Evolutionary conservation across 2,113 vertebrate genomes (phyloP).

Genomic region (Clupea harengus): DNA sequence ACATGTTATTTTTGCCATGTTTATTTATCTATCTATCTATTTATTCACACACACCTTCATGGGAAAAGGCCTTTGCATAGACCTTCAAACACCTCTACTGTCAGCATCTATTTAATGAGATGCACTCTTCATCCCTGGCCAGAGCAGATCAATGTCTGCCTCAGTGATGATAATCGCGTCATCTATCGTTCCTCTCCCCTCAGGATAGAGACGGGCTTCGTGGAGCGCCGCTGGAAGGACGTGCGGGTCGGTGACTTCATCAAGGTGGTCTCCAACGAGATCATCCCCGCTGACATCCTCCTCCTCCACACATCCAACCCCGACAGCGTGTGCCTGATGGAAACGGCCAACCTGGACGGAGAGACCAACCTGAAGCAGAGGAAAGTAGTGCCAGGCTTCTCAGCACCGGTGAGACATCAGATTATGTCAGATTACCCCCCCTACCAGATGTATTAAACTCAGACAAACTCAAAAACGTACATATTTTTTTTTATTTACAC

Average conservation of each 20-base stretch:
- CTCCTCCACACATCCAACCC: conserved; percentile 85
- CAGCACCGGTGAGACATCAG: conserved; percentile 52
- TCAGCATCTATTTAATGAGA: background rate
- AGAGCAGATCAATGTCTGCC: background rate
- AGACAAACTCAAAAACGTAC: background rate
- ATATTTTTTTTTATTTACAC: background rate
- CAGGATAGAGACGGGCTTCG: conserved; percentile 75
- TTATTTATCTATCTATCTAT: background rate
- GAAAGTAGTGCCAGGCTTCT: conserved; percentile 57
- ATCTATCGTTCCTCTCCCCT: background rate
- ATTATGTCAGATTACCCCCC: background rate
- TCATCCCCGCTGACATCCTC: conserved; percentile 88
- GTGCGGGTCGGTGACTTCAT: conserved; percentile 90
- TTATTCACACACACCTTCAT: background rate
- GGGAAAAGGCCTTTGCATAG: background rate
- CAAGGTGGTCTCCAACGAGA: conserved; percentile 82
- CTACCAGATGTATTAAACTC: background rate
- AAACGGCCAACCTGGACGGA: conserved; percentile 89
- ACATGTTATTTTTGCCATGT: background rate
- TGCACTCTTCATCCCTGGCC: background rate
- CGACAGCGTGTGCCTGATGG: conserved; percentile 81
- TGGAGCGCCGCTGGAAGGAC: conserved; percentile 84
- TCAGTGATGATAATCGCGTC: background rate
- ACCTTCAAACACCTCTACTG: background rate
- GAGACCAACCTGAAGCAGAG: conserved; percentile 96